These are phyloP conservation scores for Cariama cristata DNA, from an alignment of 2,113 vertebrate species.

Conservation along the genomic window DNA sequence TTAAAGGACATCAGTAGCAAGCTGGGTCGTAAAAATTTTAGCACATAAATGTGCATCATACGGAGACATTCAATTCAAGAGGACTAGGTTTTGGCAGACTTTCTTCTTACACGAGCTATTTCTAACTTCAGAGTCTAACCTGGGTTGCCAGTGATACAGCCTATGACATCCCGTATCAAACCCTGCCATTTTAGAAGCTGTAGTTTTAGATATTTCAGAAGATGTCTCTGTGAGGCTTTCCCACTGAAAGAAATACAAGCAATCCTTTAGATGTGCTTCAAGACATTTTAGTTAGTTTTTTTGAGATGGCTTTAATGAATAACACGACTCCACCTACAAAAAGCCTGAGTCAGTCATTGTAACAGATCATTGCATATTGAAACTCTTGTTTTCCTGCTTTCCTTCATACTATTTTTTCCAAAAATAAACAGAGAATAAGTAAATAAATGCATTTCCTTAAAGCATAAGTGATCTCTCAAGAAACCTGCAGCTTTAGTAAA, in stretches of 20 bases:
- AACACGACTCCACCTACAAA: neutral
- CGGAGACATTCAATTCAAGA: neutral
- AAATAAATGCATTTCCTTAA: neutral
- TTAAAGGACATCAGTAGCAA: neutral
- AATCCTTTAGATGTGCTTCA: neutral
- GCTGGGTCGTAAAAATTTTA: neutral
- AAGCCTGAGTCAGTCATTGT: neutral
- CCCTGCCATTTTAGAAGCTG: neutral
- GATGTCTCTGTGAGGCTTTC: neutral
- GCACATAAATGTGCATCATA: no score
- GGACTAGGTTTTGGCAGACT: neutral
- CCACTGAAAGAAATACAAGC: neutral
- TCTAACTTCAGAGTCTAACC: neutral
- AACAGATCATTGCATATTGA: neutral
- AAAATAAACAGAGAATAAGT: neutral
- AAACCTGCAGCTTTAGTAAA: neutral
- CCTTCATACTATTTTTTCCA: neutral
- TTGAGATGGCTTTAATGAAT: neutral
- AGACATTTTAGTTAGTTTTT: neutral
- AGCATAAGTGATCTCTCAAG: neutral
- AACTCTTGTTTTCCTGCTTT: neutral
- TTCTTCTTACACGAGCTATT: neutral
- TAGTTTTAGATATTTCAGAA: neutral
- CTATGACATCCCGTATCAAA: neutral
- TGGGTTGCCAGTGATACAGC: neutral